Evolutionary conservation across 2,888 invertebrate species (phyloP), one percentile per base, ranked within the genome.

Genomic region (Drosophila emarginata): DNA sequence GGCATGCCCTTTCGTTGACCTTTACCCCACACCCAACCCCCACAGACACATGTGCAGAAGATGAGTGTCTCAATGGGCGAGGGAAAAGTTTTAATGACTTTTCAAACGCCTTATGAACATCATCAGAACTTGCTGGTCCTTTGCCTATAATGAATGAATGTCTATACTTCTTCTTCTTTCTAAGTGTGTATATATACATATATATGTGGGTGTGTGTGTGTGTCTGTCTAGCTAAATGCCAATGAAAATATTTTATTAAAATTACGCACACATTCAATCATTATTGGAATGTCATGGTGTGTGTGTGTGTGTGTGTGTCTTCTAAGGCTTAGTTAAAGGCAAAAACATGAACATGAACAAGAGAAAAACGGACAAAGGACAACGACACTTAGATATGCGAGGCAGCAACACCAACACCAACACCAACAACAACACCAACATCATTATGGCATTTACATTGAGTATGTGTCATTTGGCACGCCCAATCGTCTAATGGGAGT

Each of bases 191-290:
- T 57, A 50, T 62, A 39, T 18, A 66, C 72, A 67, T 78, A 65
- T 60, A 62, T 57, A 50, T 62, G 40, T 18, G 69, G 72, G 72
- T 74, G 71, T 78, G 68, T 60, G 71, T 57, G 52, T 70, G 52
- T 73, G 79, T 85, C 69, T 69, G 78, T 61, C 68, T 67, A 67
- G 75, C 82, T 81, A 85, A 74, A 87, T 87, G 83, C 83, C 88
- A 85, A 87, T 87, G 78, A 84, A 87, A 87, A 86, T 85, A 84
- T 84, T 84, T 87, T 84, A 84, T 84, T 82, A 84, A 84, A 84
- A 85, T 87, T 87, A 85, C 83, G 75, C 86, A 85, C 88, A 85
- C 80, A 84, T 85, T 84, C 86, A 87, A 87, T 87, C 83, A 85
- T 87, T 84, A 84, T 87, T 82, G 83, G 83, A 85, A 87, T 84